phyloP scores from a whole-genome alignment of 2,797 vertebrate genomes.

The Cyprinella venusta region DNA sequence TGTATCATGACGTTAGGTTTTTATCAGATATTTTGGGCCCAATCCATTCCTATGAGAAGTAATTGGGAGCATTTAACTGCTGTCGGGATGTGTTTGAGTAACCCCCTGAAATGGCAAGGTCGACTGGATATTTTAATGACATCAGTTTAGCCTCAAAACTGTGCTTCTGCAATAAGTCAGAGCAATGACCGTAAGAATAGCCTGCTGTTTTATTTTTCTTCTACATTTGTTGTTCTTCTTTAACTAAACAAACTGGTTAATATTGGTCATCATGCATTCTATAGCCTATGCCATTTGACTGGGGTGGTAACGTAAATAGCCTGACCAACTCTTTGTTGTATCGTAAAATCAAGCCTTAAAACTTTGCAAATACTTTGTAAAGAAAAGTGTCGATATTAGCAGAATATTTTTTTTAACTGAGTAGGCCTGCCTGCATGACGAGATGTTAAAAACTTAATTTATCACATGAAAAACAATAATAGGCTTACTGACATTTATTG shows the following conservation, averaged over 20 bases:
- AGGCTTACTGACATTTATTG: not conserved
- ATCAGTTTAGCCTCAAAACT: not conserved
- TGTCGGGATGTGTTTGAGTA: not conserved
- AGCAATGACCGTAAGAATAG: not conserved
- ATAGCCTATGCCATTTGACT: constrained; percentile 59
- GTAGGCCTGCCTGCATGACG: not conserved
- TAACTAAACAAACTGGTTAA: constrained; percentile 46
- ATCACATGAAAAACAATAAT: not conserved
- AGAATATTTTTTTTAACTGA: not conserved
- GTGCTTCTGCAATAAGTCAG: not conserved
- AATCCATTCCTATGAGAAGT: not conserved
- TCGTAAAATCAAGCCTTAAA: not conserved
- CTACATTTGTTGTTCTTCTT: constrained; percentile 49
- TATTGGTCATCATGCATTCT: constrained; percentile 55
- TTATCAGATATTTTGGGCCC: not conserved
- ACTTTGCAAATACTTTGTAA: not conserved
- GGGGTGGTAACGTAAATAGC: constrained; percentile 16
- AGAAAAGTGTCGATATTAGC: not conserved
- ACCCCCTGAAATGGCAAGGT: constrained; percentile 6
- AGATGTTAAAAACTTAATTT: not conserved
- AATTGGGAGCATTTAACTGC: not conserved
- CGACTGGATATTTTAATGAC: not conserved
- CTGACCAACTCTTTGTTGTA: not conserved
- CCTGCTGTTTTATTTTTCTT: constrained; percentile 33
- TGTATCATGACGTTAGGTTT: not conserved